These are phyloP conservation scores for Paratrypauchen microcephalus DNA, from an alignment of 2,797 vertebrate species.

Conservation along the genomic window DNA sequence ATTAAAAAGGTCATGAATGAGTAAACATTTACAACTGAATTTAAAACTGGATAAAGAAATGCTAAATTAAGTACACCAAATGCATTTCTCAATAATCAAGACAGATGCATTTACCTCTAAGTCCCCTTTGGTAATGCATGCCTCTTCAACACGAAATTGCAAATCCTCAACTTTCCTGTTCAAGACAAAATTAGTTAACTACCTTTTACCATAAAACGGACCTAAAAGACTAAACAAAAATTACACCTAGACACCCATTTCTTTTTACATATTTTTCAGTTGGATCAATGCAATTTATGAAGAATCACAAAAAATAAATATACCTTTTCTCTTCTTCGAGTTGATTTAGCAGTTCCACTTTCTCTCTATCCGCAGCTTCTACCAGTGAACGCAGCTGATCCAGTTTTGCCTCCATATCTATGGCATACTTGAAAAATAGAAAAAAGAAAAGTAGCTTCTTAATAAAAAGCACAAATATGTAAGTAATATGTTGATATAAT, in stretches of 20 bases:
- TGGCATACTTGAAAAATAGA: slow-evolving; percentile 76
- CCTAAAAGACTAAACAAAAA: neutral
- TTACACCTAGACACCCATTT: neutral
- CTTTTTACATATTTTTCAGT: neutral
- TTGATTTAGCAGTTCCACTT: slow-evolving; percentile 86
- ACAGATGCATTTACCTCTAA: slow-evolving; percentile 87
- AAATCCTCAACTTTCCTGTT: slow-evolving; percentile 97
- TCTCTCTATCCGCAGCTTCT: slow-evolving; percentile 93
- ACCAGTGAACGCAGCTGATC: slow-evolving; percentile 94
- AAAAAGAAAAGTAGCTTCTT: slow-evolving; percentile 55
- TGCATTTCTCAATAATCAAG: neutral
- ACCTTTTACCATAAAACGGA: neutral
- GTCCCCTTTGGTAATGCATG: slow-evolving; percentile 99
- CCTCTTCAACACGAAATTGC: slow-evolving; percentile 98
- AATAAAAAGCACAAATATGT: neutral
- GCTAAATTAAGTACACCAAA: neutral
- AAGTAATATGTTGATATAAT: neutral
- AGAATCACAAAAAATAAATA: neutral
- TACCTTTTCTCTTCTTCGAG: slow-evolving; percentile 84
- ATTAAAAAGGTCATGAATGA: neutral
- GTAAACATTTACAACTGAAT: neutral
- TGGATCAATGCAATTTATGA: neutral
- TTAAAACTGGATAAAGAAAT: neutral
- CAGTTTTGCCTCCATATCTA: slow-evolving; percentile 91
- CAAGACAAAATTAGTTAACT: slow-evolving; percentile 3